These are phyloP conservation scores for Bombylius major DNA, from an alignment of 2,888 invertebrate genomes.

Conservation along the genomic window DNA sequence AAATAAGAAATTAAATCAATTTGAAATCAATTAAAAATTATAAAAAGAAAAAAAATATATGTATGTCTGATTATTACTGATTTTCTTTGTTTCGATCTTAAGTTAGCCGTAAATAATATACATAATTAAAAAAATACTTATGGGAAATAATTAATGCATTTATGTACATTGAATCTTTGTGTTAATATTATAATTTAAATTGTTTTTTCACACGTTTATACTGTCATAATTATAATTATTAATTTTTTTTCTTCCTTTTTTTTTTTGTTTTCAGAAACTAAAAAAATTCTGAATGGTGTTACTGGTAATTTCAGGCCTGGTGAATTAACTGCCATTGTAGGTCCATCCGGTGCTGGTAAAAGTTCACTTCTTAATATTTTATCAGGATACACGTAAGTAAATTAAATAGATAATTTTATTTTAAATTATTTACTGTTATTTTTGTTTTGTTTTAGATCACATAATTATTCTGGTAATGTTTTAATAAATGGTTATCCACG, in stretches of 20 bases:
- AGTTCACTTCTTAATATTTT: conserved; percentile 79
- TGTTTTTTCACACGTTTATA: too few relatives aligned
- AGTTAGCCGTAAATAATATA: too few relatives aligned
- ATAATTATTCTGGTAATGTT: conserved; percentile 49
- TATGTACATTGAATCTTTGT: too few relatives aligned
- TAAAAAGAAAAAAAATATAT: too few relatives aligned
- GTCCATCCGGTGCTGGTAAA: conserved; percentile 83
- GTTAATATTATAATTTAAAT: too few relatives aligned
- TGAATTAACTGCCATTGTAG: conserved; percentile 74
- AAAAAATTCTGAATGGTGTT: conserved; percentile 46
- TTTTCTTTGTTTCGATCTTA: too few relatives aligned
- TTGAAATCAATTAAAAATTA: too few relatives aligned
- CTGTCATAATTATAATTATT: too few relatives aligned
- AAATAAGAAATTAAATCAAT: too few relatives aligned
- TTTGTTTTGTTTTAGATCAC: conserved; percentile 18
- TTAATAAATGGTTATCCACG: conserved; percentile 57
- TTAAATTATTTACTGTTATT: conserved; percentile 3
- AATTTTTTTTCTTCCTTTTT: background rate
- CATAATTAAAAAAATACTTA: too few relatives aligned
- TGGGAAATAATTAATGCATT: too few relatives aligned
- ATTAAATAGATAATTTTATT: background rate
- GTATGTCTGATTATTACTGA: too few relatives aligned
- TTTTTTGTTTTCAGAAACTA: conserved; percentile 39
- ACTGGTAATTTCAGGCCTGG: conserved; percentile 60
- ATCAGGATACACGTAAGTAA: conserved; percentile 74